A percentile compares a stretch with the other conserved stretches of the same genome.
These are phyloP conservation scores for Drosophila dives DNA, from an alignment of 2,888 invertebrate genomes.

Conservation along the genomic window DNA sequence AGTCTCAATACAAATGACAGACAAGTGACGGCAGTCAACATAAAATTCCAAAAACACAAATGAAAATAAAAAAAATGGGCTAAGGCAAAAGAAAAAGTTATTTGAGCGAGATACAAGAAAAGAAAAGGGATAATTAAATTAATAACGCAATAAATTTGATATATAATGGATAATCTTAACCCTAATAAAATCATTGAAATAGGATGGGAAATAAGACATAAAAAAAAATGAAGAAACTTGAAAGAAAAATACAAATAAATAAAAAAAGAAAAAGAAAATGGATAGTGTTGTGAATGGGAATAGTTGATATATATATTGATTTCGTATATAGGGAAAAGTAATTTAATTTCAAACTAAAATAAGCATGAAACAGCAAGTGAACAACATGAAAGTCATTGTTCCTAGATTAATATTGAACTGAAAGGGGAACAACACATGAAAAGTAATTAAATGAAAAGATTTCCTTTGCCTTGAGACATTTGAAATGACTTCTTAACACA, in stretches of 20 bases:
- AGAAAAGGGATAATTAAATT: background rate
- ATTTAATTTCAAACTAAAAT: background rate
- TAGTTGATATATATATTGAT: background rate
- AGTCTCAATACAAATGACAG: conserved; percentile 1
- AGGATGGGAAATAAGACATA: background rate
- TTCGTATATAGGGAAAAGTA: background rate
- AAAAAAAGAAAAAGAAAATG: background rate
- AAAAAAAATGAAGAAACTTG: background rate
- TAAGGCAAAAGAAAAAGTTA: background rate
- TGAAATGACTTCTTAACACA: background rate
- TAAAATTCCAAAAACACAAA: conserved; percentile 10
- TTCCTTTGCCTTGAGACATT: background rate
- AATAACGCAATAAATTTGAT: background rate
- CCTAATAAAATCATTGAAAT: background rate
- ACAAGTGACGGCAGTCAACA: conserved; percentile 12
- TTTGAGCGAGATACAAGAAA: background rate
- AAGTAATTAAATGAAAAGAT: background rate
- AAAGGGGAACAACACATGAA: background rate
- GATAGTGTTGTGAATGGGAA: background rate
- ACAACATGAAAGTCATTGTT: background rate
- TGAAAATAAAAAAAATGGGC: background rate
- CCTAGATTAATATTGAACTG: background rate
- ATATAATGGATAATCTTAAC: background rate
- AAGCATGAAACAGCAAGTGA: background rate
- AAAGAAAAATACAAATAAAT: background rate